Percentiles rank a stretch among this genome's conserved stretches.
phyloP scores from a whole-genome alignment of 2,113 vertebrate species.

The Gallinago undulata region DNA sequence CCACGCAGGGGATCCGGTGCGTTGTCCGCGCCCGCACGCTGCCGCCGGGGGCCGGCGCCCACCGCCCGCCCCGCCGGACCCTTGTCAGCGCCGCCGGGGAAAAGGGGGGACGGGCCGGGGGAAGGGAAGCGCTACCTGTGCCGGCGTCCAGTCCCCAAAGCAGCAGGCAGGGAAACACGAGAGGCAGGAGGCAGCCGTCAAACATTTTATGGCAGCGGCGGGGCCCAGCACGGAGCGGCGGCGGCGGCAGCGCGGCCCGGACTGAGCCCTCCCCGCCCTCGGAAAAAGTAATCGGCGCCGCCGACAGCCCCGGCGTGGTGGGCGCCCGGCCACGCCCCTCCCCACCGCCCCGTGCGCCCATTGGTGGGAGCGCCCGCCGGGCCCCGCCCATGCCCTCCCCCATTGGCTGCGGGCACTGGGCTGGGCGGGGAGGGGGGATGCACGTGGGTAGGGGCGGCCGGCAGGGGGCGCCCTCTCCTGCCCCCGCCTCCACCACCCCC shows the following conservation, averaged over 20 bases:
- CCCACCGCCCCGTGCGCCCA: neutral
- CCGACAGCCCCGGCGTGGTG: constrained; percentile 77
- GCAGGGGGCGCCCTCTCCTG: constrained; percentile 55
- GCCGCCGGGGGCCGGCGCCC: neutral
- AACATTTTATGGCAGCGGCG: constrained; percentile 75
- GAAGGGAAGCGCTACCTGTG: constrained; percentile 70
- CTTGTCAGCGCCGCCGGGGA: neutral
- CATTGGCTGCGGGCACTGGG: constrained; percentile 63
- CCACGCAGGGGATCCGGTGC: neutral
- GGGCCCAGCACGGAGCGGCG: neutral
- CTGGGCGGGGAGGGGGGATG: constrained; percentile 58
- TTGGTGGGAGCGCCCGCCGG: neutral
- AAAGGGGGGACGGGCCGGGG: neutral
- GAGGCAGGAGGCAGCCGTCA: constrained; percentile 69
- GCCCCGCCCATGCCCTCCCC: constrained; percentile 26
- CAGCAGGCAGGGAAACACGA: constrained; percentile 75
- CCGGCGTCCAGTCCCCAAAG: constrained; percentile 66
- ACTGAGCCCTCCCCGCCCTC: constrained; percentile 72
- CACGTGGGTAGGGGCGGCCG: constrained; percentile 78
- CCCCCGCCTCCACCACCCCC: neutral
- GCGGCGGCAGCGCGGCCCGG: neutral
- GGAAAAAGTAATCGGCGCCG: constrained; percentile 77
- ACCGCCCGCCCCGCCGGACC: neutral
- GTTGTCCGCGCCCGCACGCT: neutral
- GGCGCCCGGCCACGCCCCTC: constrained; percentile 70